A percentile compares a stretch with the other conserved stretches of the same genome.
These are phyloP conservation scores for Anarhynchus alexandrinus DNA, from an alignment of 2,113 vertebrate species.

Conservation along the genomic window DNA sequence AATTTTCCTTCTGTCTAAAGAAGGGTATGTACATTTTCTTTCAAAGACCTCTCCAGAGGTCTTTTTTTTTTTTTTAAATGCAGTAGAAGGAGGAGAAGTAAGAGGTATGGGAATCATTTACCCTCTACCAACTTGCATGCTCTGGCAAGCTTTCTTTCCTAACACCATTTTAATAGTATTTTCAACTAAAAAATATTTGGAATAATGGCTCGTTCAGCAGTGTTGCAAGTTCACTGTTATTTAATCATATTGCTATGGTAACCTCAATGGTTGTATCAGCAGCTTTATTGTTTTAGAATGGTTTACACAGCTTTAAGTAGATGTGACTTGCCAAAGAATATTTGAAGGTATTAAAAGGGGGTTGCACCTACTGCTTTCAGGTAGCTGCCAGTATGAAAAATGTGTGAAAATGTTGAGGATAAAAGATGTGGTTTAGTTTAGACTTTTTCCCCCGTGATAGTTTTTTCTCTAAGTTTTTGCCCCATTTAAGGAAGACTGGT, in stretches of 20 bases:
- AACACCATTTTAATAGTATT: neutral
- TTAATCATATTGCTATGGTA: slow-evolving; percentile 1
- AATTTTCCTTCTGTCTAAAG: neutral
- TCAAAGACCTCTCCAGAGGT: neutral
- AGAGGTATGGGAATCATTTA: neutral
- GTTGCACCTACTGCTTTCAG: neutral
- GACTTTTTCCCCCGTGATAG: neutral
- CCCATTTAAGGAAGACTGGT: neutral
- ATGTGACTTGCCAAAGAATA: slow-evolving; percentile 10
- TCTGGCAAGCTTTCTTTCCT: neutral
- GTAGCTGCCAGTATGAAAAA: neutral
- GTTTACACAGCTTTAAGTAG: neutral
- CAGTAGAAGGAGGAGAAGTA: neutral
- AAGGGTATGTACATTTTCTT: neutral
- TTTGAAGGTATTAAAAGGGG: slow-evolving; percentile 22
- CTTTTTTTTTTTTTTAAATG: neutral
- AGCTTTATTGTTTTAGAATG: neutral
- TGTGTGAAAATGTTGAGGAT: neutral
- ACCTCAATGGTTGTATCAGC: neutral
- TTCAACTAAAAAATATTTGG: neutral
- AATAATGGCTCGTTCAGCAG: neutral
- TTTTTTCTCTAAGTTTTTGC: neutral
- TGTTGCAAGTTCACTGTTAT: neutral
- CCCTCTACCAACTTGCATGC: neutral
- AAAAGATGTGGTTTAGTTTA: neutral